Evolutionary conservation across 1,140 invertebrate species (phyloP), one percentile per base, ranked within the genome.

Genomic region (Drosophila willistoni): DNA sequence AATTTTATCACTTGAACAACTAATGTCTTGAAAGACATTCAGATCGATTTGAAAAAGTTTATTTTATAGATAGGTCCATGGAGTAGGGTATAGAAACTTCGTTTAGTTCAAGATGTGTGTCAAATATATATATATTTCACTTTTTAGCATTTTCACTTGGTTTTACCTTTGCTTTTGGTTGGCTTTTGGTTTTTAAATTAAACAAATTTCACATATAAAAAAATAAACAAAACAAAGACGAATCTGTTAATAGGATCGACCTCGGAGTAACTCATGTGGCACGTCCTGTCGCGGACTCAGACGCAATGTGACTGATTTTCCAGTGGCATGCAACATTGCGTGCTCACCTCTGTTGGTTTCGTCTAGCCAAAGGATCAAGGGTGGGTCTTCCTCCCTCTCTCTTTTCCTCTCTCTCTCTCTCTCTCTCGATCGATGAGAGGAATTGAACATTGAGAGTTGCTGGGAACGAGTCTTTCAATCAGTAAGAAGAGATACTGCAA

Each of bases 251-350:
- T 36, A 25, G 39, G 19, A 67, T 13, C 17, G 10, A 34, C 7
- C 29, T 73, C 14, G 17, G 36, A 57, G 14, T 62, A 9, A 62
- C 19, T 55, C 62, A 62, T 66, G 63, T 44, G 36, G 51, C n/a
- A 76, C 57, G 81, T 85, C 67, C 71, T 79, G 62, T 71, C 69
- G 73, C 33, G 29, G 39, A 13, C 55, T 59, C 64, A 64, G 83
- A 77, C 72, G 84, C 29, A 71, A 73, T 79, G 72, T 79, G 79
- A 86, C 84, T 86, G 79, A 86, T 77, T 83, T 73, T 64, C 2
- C 7, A 14, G 13, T 36, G 19, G 69, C 83, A 87, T 71, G 83
- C 61, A 62, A 73, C 51, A 68, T 77, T 71, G 75, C 84, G 69
- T 77, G 71, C 68, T 77, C 57, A 44, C 62, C 75, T 79, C 63